Base-by-base conservation (phyloP, 2,113 vertebrate genomes). In the Laticauda laticaudata region DNA sequence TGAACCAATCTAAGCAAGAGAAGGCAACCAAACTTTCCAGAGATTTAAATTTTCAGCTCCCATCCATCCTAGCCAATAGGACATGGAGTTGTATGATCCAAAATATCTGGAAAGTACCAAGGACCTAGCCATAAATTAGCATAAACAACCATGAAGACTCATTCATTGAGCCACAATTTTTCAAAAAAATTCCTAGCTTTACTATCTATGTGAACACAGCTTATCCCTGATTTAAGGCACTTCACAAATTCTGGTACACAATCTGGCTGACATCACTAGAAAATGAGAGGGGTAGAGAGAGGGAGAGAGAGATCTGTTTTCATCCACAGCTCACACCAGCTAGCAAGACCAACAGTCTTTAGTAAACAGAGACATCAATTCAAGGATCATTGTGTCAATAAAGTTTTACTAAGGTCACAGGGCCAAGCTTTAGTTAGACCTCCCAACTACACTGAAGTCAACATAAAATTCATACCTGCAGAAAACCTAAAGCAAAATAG, bases 301-400 rank as follows among this genome's bases (percentile, higher is more conserved):
- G 51, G 10, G 51, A 53, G 51, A 2, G 20, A 90, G 90, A 90
- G 92, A 92, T 86, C 89, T 87, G 59, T 87, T n/a, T 93, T 89
- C 15, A 75, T 12, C n/a, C n/a, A 34, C 15, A 2, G 69, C 69
- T 75, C 86, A 53, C 24, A 23, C 53, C 45, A 51, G 94, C 94
- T 90, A 91, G 92, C 89, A 24, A 8, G 29, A 29, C 14, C 11
- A 91, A 81, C 53, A 93, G 53, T 88, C 92, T 61, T 59, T 86
- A 88, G 94, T 24, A 95, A 93, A 95, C 69, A 95, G 94, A 94
- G 94, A 93, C n/a, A 95, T 61, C 93, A 94, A 92, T 29, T 64
- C 86, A 94, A 90, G 39, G 51, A 56, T 88, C 48, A 90, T 29
- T 29, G 51, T 26, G 92, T 92, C 93, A 94, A 55, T 1, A 87